Percentiles rank a stretch among this genome's conserved stretches.
These are phyloP conservation scores for Argentina silus DNA, from an alignment of 2,797 vertebrate genomes.

Conservation along the genomic window DNA sequence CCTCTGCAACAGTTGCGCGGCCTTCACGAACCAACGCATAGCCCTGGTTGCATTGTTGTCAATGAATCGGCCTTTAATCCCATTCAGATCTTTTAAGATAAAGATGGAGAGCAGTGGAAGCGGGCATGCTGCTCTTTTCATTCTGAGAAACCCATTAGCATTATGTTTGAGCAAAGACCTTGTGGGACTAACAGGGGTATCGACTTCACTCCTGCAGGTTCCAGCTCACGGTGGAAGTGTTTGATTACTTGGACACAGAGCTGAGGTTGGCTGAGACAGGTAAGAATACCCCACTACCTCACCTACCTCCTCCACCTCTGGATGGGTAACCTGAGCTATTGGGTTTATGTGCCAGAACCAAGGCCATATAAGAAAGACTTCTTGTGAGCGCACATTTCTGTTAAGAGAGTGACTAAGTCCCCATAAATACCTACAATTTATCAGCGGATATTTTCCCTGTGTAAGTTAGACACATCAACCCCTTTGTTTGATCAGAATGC, in stretches of 20 bases:
- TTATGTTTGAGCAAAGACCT: slow-evolving; percentile 24
- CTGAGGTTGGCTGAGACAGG: slow-evolving; percentile 93
- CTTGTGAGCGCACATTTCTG: slow-evolving; percentile 17
- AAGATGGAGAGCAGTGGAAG: slow-evolving; percentile 6
- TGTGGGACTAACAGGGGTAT: slow-evolving; percentile 54
- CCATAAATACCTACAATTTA: neutral
- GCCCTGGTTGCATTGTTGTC: no score
- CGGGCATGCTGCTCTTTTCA: neutral
- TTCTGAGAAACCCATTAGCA: neutral
- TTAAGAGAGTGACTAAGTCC: neutral
- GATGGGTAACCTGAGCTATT: slow-evolving; percentile 61
- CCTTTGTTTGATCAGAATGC: neutral
- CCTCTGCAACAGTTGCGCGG: no score
- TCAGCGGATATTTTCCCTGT: neutral
- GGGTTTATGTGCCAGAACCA: slow-evolving; percentile 42
- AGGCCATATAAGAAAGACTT: slow-evolving; percentile 28
- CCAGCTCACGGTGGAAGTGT: slow-evolving; percentile 97
- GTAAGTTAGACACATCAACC: neutral
- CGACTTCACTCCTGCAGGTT: slow-evolving; percentile 82
- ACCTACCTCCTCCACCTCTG: neutral
- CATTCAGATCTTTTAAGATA: neutral
- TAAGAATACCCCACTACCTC: slow-evolving; percentile 63
- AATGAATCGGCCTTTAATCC: neutral
- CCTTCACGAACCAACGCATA: no score
- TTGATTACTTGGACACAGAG: slow-evolving; percentile 96